Percentiles rank a stretch among this genome's conserved stretches.
These are phyloP conservation scores for Pristis pectinata DNA, from an alignment of 2,797 vertebrate genomes.

Conservation along the genomic window DNA sequence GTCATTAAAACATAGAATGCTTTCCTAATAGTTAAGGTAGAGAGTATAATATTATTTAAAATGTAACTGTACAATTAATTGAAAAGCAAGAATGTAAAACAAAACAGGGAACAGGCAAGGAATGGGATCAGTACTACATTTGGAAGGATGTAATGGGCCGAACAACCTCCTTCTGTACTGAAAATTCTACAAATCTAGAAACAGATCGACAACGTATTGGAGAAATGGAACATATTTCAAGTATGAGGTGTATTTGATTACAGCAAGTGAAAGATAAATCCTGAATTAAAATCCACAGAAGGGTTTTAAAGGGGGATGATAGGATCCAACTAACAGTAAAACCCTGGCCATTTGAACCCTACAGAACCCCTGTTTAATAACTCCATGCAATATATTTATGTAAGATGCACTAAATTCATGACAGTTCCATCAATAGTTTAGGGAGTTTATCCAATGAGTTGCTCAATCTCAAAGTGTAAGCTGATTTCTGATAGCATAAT, in stretches of 20 bases:
- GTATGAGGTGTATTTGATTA: neutral
- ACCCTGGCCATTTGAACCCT: neutral
- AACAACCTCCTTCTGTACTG: neutral
- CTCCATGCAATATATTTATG: neutral
- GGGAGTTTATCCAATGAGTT: neutral
- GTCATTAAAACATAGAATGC: neutral
- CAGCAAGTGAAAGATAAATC: neutral
- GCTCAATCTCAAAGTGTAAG: neutral
- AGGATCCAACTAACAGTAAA: neutral
- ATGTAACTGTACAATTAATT: neutral
- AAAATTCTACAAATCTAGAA: neutral
- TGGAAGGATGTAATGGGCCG: neutral
- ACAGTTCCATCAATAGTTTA: neutral
- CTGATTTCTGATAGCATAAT: neutral
- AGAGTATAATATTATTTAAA: neutral
- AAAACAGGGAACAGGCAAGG: neutral
- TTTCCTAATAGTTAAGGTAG: neutral
- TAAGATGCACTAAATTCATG: neutral
- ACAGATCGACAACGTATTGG: neutral
- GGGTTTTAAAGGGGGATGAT: neutral
- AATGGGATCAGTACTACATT: neutral
- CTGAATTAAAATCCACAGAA: neutral
- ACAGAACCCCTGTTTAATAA: neutral
- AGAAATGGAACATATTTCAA: neutral
- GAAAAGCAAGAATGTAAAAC: neutral